Conservation (phyloP, 2,113 vertebrate genomes). For the Microcebus lehilahytsara region DNA sequence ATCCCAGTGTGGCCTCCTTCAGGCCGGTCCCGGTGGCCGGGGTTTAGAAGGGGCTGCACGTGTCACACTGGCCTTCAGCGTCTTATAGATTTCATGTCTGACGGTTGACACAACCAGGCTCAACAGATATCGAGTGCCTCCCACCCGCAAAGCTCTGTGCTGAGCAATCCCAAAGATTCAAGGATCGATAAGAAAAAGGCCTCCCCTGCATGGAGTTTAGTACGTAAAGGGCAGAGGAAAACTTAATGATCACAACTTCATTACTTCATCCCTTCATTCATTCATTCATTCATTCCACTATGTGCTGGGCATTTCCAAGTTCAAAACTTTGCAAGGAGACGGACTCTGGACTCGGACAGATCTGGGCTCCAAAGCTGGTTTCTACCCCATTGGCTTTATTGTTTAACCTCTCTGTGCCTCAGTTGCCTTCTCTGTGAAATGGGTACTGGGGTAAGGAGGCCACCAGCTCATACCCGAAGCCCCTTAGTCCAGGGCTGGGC, state of each 20-base stretch:
- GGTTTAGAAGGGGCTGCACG: background rate
- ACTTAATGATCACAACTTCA: background rate
- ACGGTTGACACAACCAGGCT: background rate
- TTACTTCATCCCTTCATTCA: background rate
- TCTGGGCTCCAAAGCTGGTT: background rate
- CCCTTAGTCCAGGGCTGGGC: background rate
- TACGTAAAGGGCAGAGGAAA: background rate
- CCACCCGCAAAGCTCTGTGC: background rate
- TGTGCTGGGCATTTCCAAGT: background rate
- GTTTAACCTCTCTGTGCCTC: background rate
- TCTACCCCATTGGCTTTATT: background rate
- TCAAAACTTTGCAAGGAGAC: background rate
- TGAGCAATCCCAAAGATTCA: background rate
- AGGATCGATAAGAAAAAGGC: background rate
- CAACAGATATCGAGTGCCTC: background rate
- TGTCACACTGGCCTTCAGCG: background rate
- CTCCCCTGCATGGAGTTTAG: background rate
- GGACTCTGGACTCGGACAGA: background rate
- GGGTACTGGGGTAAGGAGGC: background rate
- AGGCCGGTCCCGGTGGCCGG: background rate
- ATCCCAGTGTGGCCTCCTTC: background rate
- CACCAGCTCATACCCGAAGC: background rate
- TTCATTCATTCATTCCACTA: background rate
- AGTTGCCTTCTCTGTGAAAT: background rate
- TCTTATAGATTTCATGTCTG: background rate